Base-by-base conservation (phyloP, 1,140 invertebrate species). In the Drosophila carrolli region DNA sequence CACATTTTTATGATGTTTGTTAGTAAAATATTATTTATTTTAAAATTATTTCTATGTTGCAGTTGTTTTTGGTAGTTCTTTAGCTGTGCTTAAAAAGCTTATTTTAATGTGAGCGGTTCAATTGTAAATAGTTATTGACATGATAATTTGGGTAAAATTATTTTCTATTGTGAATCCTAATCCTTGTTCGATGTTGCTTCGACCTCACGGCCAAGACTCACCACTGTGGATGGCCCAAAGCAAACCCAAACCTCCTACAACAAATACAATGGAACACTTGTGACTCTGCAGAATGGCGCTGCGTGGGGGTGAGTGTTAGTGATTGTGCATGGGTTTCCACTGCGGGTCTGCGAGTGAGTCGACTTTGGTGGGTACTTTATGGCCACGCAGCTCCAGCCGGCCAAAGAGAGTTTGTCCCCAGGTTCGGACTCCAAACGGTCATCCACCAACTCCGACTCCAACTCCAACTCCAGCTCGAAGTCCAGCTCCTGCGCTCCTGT, bases 221-320 rank as follows among this genome's bases (percentile, higher is more conserved):
- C 51, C 67, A 23, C 67, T 58, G 27, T n/a, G 14, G 44, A 43
- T 40, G 44, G 16, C 19, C 16, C 27, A n/a, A 19, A 14, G 27
- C 29, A 35, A 58, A 14, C 23, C 23, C 23, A 23, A 23, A 23
- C 74, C 84, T 77, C 84, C 84, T 84, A 88, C 84, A 78, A 82
- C 59, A 51, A 63, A 67, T 46, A 70, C 84, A 89, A 89, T 89
- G 84, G 85, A 84, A 78, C 84, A 89, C 84, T 89, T 89, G 85
- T 54, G 81, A 62, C 75, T 78, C 54, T n/a, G 60, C 62, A 46
- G 40, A 58, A 27, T 75, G 63, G 62, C 74, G 83, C 79, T 88
- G 83, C 83, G 83, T 86, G 83, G 83, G 83, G 83, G 83, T 86
- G 83, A 88, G 44, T 62, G 50, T 53, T 72, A 44, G 63, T 59